Evolutionary conservation across 1,140 invertebrate species (phyloP).

Genomic region (Dreissena polymorpha): DNA sequence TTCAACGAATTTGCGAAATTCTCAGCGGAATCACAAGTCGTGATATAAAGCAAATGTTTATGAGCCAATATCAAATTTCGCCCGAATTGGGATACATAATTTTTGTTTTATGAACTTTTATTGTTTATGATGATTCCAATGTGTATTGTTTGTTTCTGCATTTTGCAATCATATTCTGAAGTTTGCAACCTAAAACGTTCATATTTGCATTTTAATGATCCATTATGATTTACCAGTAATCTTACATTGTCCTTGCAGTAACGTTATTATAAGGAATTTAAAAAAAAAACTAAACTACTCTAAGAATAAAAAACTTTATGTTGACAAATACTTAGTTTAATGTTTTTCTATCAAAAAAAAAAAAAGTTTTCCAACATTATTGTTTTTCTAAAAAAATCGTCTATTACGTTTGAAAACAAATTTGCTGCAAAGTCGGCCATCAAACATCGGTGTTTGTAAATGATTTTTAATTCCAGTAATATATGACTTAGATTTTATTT

Average conservation of each 20-base stretch:
- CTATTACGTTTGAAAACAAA: no score
- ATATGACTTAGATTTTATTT: background rate
- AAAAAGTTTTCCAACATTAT: no score
- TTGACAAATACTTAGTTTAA: no score
- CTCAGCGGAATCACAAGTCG: no score
- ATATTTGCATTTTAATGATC: constrained; percentile 11
- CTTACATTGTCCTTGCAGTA: constrained; percentile 9
- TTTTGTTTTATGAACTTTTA: constrained; percentile 8
- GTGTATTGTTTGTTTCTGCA: background rate
- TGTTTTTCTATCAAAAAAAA: no score
- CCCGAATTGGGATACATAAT: constrained; percentile 7
- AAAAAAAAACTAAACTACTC: background rate
- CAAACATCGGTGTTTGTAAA: no score
- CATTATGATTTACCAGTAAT: background rate
- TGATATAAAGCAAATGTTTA: no score
- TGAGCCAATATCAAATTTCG: constrained; percentile 7
- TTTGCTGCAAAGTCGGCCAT: no score
- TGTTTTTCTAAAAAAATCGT: no score
- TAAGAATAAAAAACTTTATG: no score
- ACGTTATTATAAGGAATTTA: background rate
- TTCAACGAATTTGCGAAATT: no score
- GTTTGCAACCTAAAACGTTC: background rate
- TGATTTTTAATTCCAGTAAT: no score
- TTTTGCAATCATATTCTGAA: background rate
- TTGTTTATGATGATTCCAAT: background rate